Base-by-base conservation (phyloP, 2,113 vertebrate species). In the Phylloscopus trochiloides region DNA sequence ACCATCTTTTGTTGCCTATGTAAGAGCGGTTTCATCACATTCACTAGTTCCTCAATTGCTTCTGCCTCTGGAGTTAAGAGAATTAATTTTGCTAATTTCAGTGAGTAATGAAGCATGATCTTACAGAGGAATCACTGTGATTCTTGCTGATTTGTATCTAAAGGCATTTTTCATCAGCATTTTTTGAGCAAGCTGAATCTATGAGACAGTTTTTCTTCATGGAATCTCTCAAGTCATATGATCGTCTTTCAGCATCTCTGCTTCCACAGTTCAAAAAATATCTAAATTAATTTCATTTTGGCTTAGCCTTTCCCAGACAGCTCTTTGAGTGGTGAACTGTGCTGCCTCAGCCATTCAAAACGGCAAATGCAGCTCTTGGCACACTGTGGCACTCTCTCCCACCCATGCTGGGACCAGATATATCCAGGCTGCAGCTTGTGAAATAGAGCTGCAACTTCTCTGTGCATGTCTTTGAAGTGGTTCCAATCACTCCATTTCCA, bases 151-250 rank as follows among this genome's bases (percentile, higher is more conserved):
- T 58, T 63, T 85, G 13, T 70, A 65, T 18, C 24, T 68, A 61
- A 24, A 75, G 17, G 22, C 8, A 1, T 85, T 86, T 70, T 63
- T 36, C 32, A 24, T 31, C 15, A 76, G 28, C 13, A 19, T 31
- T 74, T 93, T 75, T 74, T 38, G 24, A 74, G 32, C 6, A 5
- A 58, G 20, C 47, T 90, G 22, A 31, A 70, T 47, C 62, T 43
- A 31, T 13, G 47, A 61, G 47, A 14, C 43, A 12, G 14, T 57
- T 82, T 48, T 70, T 75, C 16, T 58, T 58, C 14, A 24, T 3
- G 14, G 62, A 61, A 26, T 61, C 50, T 90, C 58, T 75, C 1
- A 5, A 32, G 18, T 6, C 0, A 0, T 22, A 5, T 2, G 3
- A 28, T 15, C 4, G 6, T 20, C 48, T 85, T 62, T 62, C 42